Conservation (phyloP, 30 jellyfish, hydroid and myxozoan species). For the Hydractinia echinata region DNA sequence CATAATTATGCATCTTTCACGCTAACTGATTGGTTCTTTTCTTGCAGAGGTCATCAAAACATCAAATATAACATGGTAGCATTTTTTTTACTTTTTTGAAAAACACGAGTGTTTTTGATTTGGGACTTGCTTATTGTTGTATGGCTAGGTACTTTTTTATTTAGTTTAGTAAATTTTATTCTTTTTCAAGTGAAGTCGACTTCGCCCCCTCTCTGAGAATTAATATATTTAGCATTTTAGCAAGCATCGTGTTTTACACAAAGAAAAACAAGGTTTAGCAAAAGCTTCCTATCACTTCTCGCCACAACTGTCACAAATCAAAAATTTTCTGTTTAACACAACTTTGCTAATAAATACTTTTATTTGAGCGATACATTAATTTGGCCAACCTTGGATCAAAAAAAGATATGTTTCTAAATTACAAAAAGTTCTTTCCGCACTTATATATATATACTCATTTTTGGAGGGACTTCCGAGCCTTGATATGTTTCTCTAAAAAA, state of each 20-base stretch:
- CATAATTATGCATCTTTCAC: neutral
- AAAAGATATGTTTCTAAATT: too few relatives aligned
- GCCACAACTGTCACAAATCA: too few relatives aligned
- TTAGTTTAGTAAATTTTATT: neutral
- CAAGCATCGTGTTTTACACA: neutral
- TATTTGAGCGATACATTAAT: too few relatives aligned
- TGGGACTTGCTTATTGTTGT: neutral
- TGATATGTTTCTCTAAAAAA: too few relatives aligned
- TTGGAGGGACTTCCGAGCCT: too few relatives aligned
- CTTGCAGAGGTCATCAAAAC: neutral
- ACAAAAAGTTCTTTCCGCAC: too few relatives aligned
- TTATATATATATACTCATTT: too few relatives aligned
- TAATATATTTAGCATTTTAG: neutral
- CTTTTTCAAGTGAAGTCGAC: neutral
- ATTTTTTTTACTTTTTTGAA: neutral
- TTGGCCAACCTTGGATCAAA: too few relatives aligned
- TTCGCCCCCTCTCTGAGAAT: neutral
- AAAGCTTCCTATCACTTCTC: too few relatives aligned
- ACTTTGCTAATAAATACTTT: too few relatives aligned
- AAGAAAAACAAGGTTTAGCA: too few relatives aligned
- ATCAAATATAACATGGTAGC: neutral
- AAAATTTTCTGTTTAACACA: too few relatives aligned
- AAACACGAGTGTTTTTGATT: neutral
- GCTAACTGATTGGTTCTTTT: neutral
- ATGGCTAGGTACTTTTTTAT: neutral